These are phyloP conservation scores for Xenus cinereus DNA, from an alignment of 2,113 vertebrate species.

Conservation along the genomic window DNA sequence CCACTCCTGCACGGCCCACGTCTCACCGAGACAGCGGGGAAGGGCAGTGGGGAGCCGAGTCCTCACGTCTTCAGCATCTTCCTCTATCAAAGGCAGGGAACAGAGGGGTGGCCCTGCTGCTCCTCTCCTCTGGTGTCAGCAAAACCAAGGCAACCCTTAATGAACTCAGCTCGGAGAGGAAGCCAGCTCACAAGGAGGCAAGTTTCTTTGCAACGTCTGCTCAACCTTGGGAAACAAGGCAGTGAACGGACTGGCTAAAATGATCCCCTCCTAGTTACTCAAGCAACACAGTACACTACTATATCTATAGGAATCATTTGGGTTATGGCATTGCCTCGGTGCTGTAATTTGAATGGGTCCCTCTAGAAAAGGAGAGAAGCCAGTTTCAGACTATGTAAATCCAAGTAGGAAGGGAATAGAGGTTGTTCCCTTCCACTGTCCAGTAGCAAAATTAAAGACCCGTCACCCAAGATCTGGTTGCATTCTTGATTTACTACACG, in stretches of 20 bases:
- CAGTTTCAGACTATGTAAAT: neutral
- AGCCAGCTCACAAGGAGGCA: neutral
- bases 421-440: neutral
- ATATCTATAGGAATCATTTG: neutral
- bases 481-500: neutral
- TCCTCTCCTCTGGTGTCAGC: neutral
- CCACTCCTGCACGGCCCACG: accelerated
- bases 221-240: neutral
- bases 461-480: neutral
- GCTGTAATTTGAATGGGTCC: neutral
- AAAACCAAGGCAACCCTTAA: neutral
- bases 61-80: neutral
- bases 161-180: neutral
- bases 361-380: neutral
- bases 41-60: neutral
- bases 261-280: neutral
- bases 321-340: neutral
- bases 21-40: neutral
- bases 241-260: neutral
- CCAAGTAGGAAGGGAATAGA: neutral
- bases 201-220: neutral
- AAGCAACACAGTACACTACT: neutral
- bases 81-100: neutral
- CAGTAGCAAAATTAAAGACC: neutral
- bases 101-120: neutral